Base-by-base conservation (phyloP, 1,140 invertebrate genomes). In the Musca domestica region DNA sequence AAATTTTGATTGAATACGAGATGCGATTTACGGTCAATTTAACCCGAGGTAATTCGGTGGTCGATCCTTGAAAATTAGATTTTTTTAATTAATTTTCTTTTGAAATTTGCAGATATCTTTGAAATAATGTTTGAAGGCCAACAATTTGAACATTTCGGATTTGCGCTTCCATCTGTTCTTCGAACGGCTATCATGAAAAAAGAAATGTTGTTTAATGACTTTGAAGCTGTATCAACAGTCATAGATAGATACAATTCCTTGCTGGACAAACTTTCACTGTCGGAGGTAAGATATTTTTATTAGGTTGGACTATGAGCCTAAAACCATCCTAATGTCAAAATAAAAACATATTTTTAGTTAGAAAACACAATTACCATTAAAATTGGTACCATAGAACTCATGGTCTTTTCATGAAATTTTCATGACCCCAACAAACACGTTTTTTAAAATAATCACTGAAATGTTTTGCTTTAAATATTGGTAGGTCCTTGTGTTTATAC, bases 111-210 rank as follows among this genome's bases (percentile, higher is more conserved):
- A 25, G 83, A 89, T 48, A 81, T 95, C 7, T 90, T 90, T 69
- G 86, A 91, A 67, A 85, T 89, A 2, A 89, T 95, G 70, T 87
- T 87, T 7, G 92, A 94, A 80, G 89, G 89, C 0, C 88, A 91
- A 80, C 75, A 92, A 2, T 86, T 93, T 82, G 90, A 93, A 75
- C 86, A 88, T 67, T 72, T 93, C 7, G 91, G 91, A 3, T 94
- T 90, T 73, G 76, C 86, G 22, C 76, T 95, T 27, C 78, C 78
- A 2, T 27, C 71, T 1, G 80, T 75, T 6, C 20, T 82, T 17
- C 77, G 80, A 0, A 81, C 78, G 5, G 77, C 74, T 0, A 81
- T 82, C n/a, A 80, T 81, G 77, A 75, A 74, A 22, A 82, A 81
- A 25, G 73, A 88, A 47, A 83, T 88, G n/a, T 71, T 92, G 0